Percentiles rank a stretch among this genome's conserved stretches.
Evolutionary conservation across 2,113 vertebrate genomes (phyloP).

Genomic region (Neogobius melanostomus): DNA sequence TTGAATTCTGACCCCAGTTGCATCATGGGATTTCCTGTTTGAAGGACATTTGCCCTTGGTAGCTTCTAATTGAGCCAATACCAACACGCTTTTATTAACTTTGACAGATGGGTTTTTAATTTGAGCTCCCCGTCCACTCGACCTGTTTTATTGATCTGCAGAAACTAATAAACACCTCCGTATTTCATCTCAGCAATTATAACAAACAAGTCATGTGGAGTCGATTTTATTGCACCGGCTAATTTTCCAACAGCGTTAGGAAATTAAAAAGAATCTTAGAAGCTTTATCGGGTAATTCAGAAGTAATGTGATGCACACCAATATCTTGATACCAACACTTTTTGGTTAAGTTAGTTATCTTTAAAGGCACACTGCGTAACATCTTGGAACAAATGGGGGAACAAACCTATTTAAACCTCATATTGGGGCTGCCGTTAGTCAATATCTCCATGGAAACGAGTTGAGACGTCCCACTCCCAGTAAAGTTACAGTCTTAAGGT

Average conservation of each 20-base stretch:
- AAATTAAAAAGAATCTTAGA: too few species aligned
- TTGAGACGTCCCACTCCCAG: too few species aligned
- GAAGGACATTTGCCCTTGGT: constrained; percentile 20
- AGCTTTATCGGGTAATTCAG: too few species aligned
- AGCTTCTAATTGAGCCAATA: constrained; percentile 42
- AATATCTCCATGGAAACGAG: too few species aligned
- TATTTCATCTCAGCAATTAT: not conserved
- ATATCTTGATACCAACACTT: too few species aligned
- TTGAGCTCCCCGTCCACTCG: constrained; percentile 38
- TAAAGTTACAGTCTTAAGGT: too few species aligned
- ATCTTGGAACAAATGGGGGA: too few species aligned
- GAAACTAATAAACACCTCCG: constrained; percentile 35
- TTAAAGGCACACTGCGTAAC: too few species aligned
- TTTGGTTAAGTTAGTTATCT: too few species aligned
- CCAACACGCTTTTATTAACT: constrained; percentile 29
- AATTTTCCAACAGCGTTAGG: not conserved
- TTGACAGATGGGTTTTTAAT: constrained; percentile 7
- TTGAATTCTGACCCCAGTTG: constrained; percentile 30
- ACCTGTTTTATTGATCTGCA: constrained; percentile 32
- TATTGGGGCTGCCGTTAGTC: too few species aligned
- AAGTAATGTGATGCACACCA: too few species aligned
- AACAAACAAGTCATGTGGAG: not conserved
- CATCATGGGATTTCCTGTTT: constrained; percentile 51
- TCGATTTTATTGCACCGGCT: not conserved
- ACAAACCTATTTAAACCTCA: too few species aligned